These are phyloP conservation scores for Bufo gargarizans DNA, from an alignment of 2,113 vertebrate genomes.

Conservation along the genomic window DNA sequence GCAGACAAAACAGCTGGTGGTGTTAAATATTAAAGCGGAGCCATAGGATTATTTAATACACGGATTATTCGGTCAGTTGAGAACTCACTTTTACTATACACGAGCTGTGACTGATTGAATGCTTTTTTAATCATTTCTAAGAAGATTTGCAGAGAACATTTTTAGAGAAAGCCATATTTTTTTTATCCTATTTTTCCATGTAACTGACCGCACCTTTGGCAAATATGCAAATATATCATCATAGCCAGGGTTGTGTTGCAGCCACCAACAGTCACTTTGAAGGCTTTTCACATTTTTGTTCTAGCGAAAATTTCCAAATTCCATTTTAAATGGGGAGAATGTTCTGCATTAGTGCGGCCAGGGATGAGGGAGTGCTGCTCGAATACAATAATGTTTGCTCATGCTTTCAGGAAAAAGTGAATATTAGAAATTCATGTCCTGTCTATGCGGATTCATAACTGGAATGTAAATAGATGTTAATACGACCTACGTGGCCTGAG, in stretches of 20 bases:
- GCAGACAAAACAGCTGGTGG: constrained; percentile 5
- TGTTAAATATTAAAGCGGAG: constrained; percentile 2
- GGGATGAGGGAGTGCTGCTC: not conserved
- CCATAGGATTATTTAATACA: constrained; percentile 31
- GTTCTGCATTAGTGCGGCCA: constrained; percentile 37
- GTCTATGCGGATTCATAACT: constrained; percentile 28
- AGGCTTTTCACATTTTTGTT: constrained; percentile 48
- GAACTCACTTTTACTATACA: not conserved
- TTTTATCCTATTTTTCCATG: not conserved
- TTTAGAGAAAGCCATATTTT: constrained; percentile 18
- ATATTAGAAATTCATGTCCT: constrained; percentile 9
- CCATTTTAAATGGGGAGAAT: constrained; percentile 17
- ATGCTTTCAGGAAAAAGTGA: constrained; percentile 48
- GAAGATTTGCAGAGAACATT: constrained; percentile 23
- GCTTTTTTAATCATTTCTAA: constrained; percentile 29
- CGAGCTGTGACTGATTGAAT: constrained; percentile 31
- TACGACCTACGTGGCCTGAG: not conserved
- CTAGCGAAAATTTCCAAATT: constrained; percentile 23
- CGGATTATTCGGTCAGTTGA: constrained; percentile 18
- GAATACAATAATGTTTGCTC: constrained; percentile 23
- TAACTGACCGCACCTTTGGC: constrained; percentile 52
- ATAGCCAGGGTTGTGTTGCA: constrained; percentile 21
- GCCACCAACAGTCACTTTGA: constrained; percentile 46
- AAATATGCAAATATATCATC: constrained; percentile 17
- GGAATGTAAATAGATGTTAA: constrained; percentile 25